These are phyloP conservation scores for Zygogramma bicolorata DNA, from an alignment of 2,888 invertebrate species.

Conservation along the genomic window DNA sequence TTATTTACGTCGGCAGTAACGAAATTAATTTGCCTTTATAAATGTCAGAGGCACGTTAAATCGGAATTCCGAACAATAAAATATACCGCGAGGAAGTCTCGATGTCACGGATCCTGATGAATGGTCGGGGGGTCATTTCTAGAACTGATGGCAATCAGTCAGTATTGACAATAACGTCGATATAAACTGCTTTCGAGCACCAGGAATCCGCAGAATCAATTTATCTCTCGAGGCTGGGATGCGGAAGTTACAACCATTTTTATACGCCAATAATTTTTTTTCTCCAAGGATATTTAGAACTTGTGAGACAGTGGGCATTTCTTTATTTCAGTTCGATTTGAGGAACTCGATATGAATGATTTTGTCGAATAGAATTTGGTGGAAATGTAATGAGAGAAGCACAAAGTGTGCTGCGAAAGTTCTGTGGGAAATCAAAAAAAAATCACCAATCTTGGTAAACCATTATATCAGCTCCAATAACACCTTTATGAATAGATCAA, in stretches of 20 bases:
- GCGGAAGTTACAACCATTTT: not conserved
- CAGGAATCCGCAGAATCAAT: not conserved
- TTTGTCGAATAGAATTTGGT: too few species aligned
- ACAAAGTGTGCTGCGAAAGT: too few species aligned
- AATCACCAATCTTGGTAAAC: too few species aligned
- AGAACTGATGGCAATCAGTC: not conserved
- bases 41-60: not conserved
- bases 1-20: not conserved
- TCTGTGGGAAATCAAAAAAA: too few species aligned
- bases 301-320: too few species aligned
- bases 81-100: not conserved
- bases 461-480: too few species aligned
- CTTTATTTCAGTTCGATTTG: too few species aligned
- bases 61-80: not conserved
- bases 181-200: not conserved
- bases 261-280: too few species aligned
- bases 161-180: not conserved
- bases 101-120: not conserved
- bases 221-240: not conserved
- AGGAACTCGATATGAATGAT: too few species aligned
- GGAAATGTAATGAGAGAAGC: too few species aligned
- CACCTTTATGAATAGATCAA: too few species aligned
- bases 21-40: not conserved
- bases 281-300: too few species aligned
- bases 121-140: not conserved